Base-by-base conservation (phyloP, 1,140 invertebrate genomes). In the Sarcophaga bullata region DNA sequence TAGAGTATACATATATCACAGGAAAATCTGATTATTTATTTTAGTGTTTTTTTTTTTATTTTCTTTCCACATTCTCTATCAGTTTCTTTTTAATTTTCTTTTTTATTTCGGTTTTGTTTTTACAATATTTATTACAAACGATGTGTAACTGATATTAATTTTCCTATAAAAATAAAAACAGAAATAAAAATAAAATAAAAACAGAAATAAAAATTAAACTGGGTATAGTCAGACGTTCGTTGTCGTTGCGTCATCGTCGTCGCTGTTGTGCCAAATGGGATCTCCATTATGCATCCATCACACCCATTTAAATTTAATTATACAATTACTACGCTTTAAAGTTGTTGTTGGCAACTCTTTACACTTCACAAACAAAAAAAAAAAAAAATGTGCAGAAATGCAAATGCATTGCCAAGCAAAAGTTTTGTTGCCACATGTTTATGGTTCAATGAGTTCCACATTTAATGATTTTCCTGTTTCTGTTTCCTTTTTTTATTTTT, bases 61-160 rank as follows among this genome's bases (percentile, higher is more conserved):
- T n/a, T n/a, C n/a, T n/a, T n/a, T n/a, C n/a, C n/a, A n/a, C n/a
- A n/a, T n/a, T n/a, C n/a, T n/a, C n/a, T n/a, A n/a, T n/a, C n/a
- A n/a, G 62, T 72, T 72, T 7, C 17, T 72, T 17, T 25, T 72
- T 17, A 25, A 7, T 15, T 5, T n/a, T 62, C 7, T 7, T 52
- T 15, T 17, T 8, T 25, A 19, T 8, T 11, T 19, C 19, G 73
- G 15, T n/a, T 76, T 49, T 78, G 50, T 78, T 52, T 50, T 17
- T 50, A 46, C 46, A 15, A 47, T 48, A 75, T 75, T 50, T 68
- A 52, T 50, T 50, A 52, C 75, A 78, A 78, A 78, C 49, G 73
- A 13, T 78, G 50, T 78, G 75, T 78, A 78, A 78, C 10, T 78
- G 75, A 78, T 78, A 78, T 78, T 78, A 78, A 78, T 78, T 78